Evolutionary conservation across 2,888 invertebrate genomes (phyloP).

Genomic region (Drosophila nr. medialis): DNA sequence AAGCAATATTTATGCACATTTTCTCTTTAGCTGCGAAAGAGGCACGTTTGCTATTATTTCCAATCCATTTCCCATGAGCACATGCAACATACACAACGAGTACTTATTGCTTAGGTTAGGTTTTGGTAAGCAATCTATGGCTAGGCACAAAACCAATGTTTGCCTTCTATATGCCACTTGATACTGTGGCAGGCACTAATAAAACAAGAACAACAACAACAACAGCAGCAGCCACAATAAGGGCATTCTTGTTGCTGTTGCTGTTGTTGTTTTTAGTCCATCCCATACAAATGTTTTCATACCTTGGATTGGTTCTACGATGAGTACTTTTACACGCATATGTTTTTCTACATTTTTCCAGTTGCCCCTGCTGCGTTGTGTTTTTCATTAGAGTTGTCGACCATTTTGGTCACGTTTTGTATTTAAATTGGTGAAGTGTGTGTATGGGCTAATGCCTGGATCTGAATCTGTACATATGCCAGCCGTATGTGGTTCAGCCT

Average conservation of each 20-base stretch:
- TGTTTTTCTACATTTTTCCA: constrained; percentile 14
- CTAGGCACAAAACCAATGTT: constrained; percentile 22
- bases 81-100: constrained; percentile 33
- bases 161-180: constrained; percentile 58
- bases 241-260: constrained; percentile 51
- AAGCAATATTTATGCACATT: constrained; percentile 78
- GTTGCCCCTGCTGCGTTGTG: constrained; percentile 31
- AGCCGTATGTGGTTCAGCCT: not conserved
- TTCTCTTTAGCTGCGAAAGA: constrained; percentile 51
- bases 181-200: constrained; percentile 51
- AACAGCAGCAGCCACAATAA: constrained; percentile 48
- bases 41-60: constrained; percentile 77
- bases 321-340: not conserved
- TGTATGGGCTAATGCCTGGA: constrained; percentile 4
- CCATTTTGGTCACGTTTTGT: constrained; percentile 74
- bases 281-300: constrained; percentile 45
- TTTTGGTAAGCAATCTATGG: constrained; percentile 32
- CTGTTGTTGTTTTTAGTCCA: constrained; percentile 54
- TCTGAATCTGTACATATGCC: constrained; percentile 1
- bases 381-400: constrained; percentile 45
- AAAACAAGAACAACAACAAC: constrained; percentile 29
- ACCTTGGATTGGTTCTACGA: constrained; percentile 27
- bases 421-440: constrained; percentile 48
- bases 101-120: constrained; percentile 47
- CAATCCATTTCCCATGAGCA: constrained; percentile 79